Conservation (phyloP, 2,888 invertebrate species). For the Sinentomon sp. region DNA sequence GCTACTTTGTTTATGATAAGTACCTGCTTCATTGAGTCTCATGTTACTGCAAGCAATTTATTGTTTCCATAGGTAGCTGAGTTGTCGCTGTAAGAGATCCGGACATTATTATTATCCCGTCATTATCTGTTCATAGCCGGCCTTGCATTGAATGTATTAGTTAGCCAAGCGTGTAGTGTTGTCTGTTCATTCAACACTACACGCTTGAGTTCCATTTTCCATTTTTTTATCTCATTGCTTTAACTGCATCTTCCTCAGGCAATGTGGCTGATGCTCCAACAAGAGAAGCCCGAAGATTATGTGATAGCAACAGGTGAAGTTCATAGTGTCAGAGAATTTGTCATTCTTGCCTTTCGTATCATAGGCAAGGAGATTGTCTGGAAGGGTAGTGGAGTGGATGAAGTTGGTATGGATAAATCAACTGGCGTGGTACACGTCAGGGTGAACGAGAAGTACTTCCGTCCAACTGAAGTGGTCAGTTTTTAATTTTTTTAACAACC, state of each 20-base stretch:
- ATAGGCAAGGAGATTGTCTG: conserved; percentile 55
- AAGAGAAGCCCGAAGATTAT: conserved; percentile 69
- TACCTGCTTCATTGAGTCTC: no score
- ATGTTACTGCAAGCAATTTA: no score
- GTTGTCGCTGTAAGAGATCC: no score
- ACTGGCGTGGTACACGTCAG: conserved; percentile 48
- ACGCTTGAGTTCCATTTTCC: no score
- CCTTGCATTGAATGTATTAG: no score
- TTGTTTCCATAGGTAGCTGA: no score
- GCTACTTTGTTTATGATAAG: no score
- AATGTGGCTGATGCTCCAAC: conserved; percentile 99
- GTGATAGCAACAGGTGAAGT: conserved; percentile 89
- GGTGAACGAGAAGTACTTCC: conserved; percentile 78
- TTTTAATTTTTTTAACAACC: background rate
- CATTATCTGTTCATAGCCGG: no score
- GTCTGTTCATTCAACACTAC: no score
- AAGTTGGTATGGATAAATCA: conserved; percentile 45
- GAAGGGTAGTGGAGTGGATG: conserved; percentile 58
- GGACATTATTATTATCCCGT: no score
- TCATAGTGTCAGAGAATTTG: conserved; percentile 88
- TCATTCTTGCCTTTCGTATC: conserved; percentile 61
- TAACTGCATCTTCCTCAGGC: conserved; percentile 43
- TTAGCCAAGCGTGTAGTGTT: no score
- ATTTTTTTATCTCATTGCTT: no score
- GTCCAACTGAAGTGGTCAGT: conserved; percentile 89